A percentile compares a stretch with the other conserved stretches of the same genome.
These are phyloP conservation scores for Australoheros facetus DNA, from an alignment of 2,797 vertebrate genomes.

Conservation along the genomic window DNA sequence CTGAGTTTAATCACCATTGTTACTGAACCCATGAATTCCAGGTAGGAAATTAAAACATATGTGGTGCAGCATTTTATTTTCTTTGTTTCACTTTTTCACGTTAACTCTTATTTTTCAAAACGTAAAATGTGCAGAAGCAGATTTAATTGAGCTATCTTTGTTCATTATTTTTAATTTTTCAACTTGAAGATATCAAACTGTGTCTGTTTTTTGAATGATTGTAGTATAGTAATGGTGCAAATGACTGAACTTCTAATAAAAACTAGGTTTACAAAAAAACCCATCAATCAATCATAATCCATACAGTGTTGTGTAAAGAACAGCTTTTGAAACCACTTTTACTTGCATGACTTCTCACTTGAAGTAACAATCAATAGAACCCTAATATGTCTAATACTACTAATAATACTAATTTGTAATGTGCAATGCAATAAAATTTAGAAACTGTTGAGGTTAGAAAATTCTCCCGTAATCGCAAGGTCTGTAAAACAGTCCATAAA, in stretches of 20 bases:
- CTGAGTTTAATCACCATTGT: neutral
- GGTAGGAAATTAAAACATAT: neutral
- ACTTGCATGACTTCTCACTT: neutral
- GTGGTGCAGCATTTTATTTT: too few species aligned
- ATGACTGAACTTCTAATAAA: too few species aligned
- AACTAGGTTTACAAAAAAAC: too few species aligned
- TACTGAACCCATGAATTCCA: neutral
- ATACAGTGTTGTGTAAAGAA: neutral
- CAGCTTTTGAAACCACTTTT: neutral
- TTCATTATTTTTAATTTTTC: too few species aligned
- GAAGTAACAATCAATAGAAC: neutral
- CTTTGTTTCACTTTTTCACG: too few species aligned
- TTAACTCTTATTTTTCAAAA: too few species aligned
- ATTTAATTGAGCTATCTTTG: too few species aligned
- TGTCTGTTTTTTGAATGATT: too few species aligned
- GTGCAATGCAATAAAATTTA: neutral
- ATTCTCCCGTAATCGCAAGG: neutral
- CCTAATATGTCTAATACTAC: neutral
- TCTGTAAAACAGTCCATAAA: neutral
- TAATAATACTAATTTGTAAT: neutral
- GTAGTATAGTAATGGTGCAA: too few species aligned
- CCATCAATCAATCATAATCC: too few species aligned
- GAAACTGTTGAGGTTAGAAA: neutral
- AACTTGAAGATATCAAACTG: too few species aligned
- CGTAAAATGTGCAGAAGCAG: too few species aligned